These are phyloP conservation scores for Macquaria australasica DNA, from an alignment of 2,113 vertebrate species.

Conservation along the genomic window DNA sequence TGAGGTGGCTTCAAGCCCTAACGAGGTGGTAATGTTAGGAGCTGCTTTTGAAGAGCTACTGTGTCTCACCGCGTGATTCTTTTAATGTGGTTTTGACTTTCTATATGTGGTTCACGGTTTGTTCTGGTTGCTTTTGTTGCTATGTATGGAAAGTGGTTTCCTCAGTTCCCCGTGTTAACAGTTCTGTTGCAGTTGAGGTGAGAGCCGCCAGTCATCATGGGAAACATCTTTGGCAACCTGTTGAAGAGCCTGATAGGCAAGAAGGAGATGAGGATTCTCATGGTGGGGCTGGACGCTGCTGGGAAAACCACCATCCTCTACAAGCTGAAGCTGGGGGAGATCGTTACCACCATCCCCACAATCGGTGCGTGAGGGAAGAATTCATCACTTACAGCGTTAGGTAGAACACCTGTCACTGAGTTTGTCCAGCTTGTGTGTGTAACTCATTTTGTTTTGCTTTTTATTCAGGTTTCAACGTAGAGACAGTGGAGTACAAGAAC, in stretches of 20 bases:
- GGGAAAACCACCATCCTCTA: conserved; percentile 96
- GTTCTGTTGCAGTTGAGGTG: conserved; percentile 58
- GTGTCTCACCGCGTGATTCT: conserved; percentile 18
- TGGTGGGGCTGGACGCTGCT: conserved; percentile 94
- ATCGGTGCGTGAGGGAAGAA: conserved; percentile 82
- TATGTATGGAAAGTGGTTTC: conserved; percentile 3
- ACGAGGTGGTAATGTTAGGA: conserved; percentile 53
- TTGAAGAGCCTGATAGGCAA: conserved; percentile 95
- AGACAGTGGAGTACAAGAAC: conserved; percentile 98
- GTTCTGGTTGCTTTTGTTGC: conserved; percentile 38
- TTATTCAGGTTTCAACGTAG: conserved; percentile 93
- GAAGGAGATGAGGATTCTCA: conserved; percentile 96
- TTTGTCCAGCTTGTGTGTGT: neutral
- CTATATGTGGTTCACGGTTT: conserved; percentile 20
- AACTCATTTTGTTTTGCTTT: conserved; percentile 11
- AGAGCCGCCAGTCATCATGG: conserved; percentile 84
- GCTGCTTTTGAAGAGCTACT: conserved; percentile 40
- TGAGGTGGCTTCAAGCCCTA: conserved; percentile 40
- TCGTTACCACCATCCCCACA: conserved; percentile 94
- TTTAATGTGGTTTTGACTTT: conserved; percentile 34
- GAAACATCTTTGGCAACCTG: conserved; percentile 94
- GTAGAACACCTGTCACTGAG: too few relatives aligned
- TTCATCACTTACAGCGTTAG: neutral
- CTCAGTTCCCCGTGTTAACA: conserved; percentile 41
- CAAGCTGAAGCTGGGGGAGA: conserved; percentile 94